Evolutionary conservation across 2,888 invertebrate genomes (phyloP).

Genomic region (Polydrusus tereticollis): DNA sequence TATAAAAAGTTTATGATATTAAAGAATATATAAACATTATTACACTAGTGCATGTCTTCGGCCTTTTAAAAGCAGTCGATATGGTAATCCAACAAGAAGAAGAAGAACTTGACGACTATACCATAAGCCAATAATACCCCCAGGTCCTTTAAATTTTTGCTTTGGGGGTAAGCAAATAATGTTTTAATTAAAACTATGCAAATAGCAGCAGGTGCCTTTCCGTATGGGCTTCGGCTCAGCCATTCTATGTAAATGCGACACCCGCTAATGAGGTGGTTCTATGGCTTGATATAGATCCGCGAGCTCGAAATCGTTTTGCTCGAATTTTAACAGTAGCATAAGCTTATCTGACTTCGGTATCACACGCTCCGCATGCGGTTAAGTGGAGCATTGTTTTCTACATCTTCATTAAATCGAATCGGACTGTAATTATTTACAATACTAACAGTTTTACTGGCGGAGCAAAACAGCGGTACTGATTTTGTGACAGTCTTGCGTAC

Average conservation of each 20-base stretch:
- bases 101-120: too few species aligned
- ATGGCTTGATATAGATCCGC: slow-evolving; percentile 57
- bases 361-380: slow-evolving; percentile 41
- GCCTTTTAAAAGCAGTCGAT: too few species aligned
- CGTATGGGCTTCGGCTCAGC: slow-evolving; percentile 34
- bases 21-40: too few species aligned
- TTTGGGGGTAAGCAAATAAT: slow-evolving; percentile 40
- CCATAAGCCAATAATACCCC: too few species aligned
- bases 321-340: slow-evolving; percentile 47
- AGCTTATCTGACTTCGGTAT: slow-evolving; percentile 48
- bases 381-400: slow-evolving; percentile 50
- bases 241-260: slow-evolving; percentile 60
- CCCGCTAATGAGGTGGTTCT: slow-evolving; percentile 60
- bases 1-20: too few species aligned
- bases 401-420: slow-evolving; percentile 50
- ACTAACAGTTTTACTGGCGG: slow-evolving; percentile 33
- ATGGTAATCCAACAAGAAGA: too few species aligned
- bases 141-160: too few species aligned
- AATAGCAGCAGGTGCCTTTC: slow-evolving; percentile 54
- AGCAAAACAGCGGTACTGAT: slow-evolving; percentile 11
- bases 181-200: slow-evolving; percentile 56
- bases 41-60: too few species aligned
- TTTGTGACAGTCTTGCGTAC: neutral
- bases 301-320: slow-evolving; percentile 48
- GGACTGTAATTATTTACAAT: slow-evolving; percentile 49